Base-by-base conservation (phyloP, 2,888 invertebrate species). In the Chrysolina americana region DNA sequence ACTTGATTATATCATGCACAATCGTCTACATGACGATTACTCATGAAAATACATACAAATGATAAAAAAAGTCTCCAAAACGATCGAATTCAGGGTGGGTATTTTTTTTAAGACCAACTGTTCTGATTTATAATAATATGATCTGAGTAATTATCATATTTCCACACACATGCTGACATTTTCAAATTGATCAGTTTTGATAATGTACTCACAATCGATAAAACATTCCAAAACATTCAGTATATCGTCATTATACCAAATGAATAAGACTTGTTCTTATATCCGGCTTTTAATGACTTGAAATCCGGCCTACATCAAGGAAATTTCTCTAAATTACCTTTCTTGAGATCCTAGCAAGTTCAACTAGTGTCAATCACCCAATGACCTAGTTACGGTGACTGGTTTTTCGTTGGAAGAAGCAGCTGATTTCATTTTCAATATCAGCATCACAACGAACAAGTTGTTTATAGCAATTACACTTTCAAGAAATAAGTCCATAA, bases 281-380 rank as follows among this genome's bases (percentile, higher is more conserved):
- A 85, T 84, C 84, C 83, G 82, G 77, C 78, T 84, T 83, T 84
- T 81, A 81, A 80, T 84, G 76, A 73, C 63, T 63, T 68, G 66
- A 84, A 78, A 82, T 81, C 82, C 82, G 85, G 81, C 85, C 84
- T 76, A 76, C 80, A 84, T 84, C 74, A 76, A 70, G 36, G 65
- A 78, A 77, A 74, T 76, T 76, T 80, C 78, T 81, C 78, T 77
- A 76, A 79, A 75, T 79, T 75, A 75, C 53, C 50, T 41, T 23
- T 66, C 66, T 66, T 50, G 15, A 66, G 75, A 78, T 79, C 76
- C 75, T 75, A 68, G 82, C 84, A 76, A 86, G 86, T 86, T 87
- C 86, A 84, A 81, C 82, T 84, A 83, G 84, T 85, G 82, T 82
- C 81, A 82, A 83, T 87, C 83, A 86, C 87, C 87, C 83, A 86